phyloP scores from a whole-genome alignment of 2,113 vertebrate genomes.

The Hepsetus odoe region DNA sequence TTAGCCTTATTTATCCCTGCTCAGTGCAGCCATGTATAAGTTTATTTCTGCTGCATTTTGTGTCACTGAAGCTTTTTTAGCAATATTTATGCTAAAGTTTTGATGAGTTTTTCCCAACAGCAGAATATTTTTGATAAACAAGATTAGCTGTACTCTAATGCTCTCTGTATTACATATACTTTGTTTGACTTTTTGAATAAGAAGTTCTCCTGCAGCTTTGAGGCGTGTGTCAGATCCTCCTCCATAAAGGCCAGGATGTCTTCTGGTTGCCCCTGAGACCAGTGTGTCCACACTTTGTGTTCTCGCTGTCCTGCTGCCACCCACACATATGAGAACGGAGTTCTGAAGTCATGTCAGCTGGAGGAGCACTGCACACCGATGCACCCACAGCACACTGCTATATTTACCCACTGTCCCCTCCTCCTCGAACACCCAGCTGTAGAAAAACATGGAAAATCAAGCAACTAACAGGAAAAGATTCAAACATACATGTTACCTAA shows the following conservation, averaged over 20 bases:
- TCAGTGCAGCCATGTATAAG: too few relatives aligned
- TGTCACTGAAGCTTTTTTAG: neutral
- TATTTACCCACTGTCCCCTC: constrained; percentile 29
- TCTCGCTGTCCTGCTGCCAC: constrained; percentile 8
- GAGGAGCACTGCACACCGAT: constrained; percentile 19
- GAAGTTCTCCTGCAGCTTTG: neutral
- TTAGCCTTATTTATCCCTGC: neutral
- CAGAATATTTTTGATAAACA: neutral
- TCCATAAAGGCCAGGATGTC: constrained; percentile 33
- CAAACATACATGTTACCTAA: neutral
- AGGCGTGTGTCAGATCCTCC: constrained; percentile 30
- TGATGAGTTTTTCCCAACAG: neutral
- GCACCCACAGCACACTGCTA: constrained; percentile 24
- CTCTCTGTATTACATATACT: neutral
- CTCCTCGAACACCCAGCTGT: constrained; percentile 9
- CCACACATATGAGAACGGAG: constrained; percentile 29
- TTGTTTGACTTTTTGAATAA: constrained; percentile 1
- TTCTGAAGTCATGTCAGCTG: constrained; percentile 33
- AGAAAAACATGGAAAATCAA: neutral
- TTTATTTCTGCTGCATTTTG: too few relatives aligned
- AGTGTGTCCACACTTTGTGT: constrained; percentile 5
- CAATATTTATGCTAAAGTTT: neutral
- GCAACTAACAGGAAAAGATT: neutral
- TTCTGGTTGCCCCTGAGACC: constrained; percentile 22
- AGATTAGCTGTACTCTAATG: neutral